phyloP scores from a whole-genome alignment of 2,113 vertebrate genomes.

The Acanthisitta chloris region DNA sequence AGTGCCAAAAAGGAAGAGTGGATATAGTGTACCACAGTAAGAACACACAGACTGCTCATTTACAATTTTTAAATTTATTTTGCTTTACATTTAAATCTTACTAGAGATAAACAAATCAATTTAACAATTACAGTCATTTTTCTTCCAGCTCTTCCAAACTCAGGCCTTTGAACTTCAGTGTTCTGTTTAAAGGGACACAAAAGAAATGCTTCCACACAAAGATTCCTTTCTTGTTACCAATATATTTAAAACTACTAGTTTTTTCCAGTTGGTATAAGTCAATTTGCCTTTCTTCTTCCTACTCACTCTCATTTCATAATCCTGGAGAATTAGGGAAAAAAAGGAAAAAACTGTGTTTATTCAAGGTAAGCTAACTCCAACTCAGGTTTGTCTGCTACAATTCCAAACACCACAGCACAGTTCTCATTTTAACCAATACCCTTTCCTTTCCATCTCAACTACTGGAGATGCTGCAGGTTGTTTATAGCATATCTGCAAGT shows the following conservation, averaged over 20 bases:
- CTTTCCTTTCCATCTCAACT: background rate
- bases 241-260: background rate
- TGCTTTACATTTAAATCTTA: background rate
- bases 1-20: background rate
- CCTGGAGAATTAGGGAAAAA: no score
- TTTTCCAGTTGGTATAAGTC: background rate
- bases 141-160: background rate
- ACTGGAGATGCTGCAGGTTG: background rate
- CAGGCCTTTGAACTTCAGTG: constrained; percentile 1
- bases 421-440: background rate
- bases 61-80: background rate
- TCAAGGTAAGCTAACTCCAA: background rate
- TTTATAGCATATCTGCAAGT: background rate
- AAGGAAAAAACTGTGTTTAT: background rate
- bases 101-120: background rate
- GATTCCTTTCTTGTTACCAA: constrained; percentile 3
- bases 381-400: background rate
- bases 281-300: background rate
- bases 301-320: background rate
- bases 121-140: background rate
- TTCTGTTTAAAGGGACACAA: background rate
- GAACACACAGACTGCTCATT: background rate
- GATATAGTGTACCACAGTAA: background rate
- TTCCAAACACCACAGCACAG: background rate
- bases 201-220: background rate